Percentiles rank a stretch among this genome's conserved stretches.
Evolutionary conservation across 1,140 invertebrate genomes (phyloP).

Genomic region (Rhagoletis zephyria): DNA sequence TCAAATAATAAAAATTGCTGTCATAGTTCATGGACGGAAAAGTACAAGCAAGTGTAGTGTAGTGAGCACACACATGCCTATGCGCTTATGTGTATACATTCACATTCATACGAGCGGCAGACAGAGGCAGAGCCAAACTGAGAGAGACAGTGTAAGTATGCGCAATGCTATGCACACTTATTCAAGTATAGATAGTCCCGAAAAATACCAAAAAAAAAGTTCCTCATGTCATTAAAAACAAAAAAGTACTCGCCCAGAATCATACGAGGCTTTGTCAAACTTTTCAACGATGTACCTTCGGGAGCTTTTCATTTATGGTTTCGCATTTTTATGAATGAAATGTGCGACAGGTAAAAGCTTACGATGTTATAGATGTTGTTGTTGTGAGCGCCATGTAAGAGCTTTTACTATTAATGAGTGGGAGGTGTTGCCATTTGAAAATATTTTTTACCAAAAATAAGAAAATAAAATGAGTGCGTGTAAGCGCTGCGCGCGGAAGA

Average conservation of each 20-base stretch:
- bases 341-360: background rate
- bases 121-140: too few species aligned
- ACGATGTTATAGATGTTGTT: background rate
- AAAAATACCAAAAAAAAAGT: slow-evolving; percentile 7
- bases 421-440: background rate
- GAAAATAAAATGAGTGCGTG: too few species aligned
- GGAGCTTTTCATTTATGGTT: slow-evolving; percentile 49
- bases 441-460: too few species aligned
- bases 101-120: background rate
- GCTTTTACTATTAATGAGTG: slow-evolving; percentile 35
- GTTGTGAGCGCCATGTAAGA: background rate
- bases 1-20: slow-evolving; percentile 49
- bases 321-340: slow-evolving; percentile 45
- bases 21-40: slow-evolving; percentile 2
- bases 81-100: background rate
- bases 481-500: too few species aligned
- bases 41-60: too few species aligned
- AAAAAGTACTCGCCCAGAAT: background rate
- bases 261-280: background rate
- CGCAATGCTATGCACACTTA: background rate
- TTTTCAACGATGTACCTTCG: background rate
- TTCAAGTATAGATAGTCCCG: background rate
- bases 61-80: too few species aligned
- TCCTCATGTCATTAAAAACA: background rate
- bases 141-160: background rate